These are phyloP conservation scores for Xestia ashworthii DNA, from an alignment of 2,888 invertebrate species.

Conservation along the genomic window DNA sequence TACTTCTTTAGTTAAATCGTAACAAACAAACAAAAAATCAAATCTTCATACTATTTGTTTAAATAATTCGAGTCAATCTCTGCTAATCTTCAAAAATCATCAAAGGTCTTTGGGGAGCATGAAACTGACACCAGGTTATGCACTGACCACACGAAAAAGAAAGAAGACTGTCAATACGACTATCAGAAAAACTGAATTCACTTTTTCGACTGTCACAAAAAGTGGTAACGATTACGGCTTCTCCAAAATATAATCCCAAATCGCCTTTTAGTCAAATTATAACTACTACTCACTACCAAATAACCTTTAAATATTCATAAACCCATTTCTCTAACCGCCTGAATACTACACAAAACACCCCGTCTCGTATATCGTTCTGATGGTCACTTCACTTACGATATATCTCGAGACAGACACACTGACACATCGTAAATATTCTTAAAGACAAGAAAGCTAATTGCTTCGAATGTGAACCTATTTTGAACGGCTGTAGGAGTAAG, in stretches of 20 bases:
- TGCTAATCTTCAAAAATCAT: no score
- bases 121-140: no score
- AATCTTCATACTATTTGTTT: no score
- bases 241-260: not conserved
- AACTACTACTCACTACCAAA: not conserved
- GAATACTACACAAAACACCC: slow-evolving; percentile 38
- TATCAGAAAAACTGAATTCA: not conserved
- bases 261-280: not conserved
- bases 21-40: no score
- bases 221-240: not conserved
- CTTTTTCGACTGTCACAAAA: not conserved
- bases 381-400: slow-evolving; percentile 69
- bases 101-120: no score
- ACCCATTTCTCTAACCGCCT: slow-evolving; percentile 29
- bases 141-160: no score
- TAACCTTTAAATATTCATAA: slow-evolving; percentile 49
- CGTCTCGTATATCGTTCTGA: slow-evolving; percentile 70
- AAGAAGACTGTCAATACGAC: not conserved
- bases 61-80: no score
- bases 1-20: no score
- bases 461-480: slow-evolving; percentile 62
- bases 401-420: slow-evolving; percentile 69
- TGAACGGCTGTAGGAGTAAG: slow-evolving; percentile 26
- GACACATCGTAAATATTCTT: slow-evolving; percentile 78
- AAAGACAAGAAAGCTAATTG: slow-evolving; percentile 81